phyloP scores from a whole-genome alignment of 2,797 vertebrate genomes.

The Cryptoblepharus egeriae region DNA sequence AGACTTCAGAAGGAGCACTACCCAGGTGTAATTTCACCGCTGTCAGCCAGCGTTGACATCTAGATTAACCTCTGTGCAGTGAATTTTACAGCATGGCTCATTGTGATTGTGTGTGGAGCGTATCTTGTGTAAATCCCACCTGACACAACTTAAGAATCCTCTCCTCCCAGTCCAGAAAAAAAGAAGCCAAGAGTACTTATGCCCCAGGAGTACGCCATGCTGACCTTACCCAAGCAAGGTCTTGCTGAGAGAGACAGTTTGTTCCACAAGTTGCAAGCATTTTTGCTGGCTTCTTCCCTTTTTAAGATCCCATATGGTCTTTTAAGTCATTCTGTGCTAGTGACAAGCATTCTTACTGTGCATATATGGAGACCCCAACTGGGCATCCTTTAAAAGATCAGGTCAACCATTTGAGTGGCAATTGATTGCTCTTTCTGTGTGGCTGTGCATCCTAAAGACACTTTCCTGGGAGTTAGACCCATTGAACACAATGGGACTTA shows the following conservation, averaged over 20 bases:
- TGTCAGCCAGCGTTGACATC: slow-evolving; percentile 88
- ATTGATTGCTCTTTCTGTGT: slow-evolving; percentile 43
- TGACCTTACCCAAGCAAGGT: slow-evolving; percentile 57
- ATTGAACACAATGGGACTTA: no score
- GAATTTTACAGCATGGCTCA: slow-evolving; percentile 82
- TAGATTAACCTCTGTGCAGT: slow-evolving; percentile 90
- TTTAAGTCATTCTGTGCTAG: slow-evolving; percentile 44
- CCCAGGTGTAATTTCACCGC: slow-evolving; percentile 83
- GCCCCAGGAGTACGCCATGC: slow-evolving; percentile 15
- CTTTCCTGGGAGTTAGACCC: no score
- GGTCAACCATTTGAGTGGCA: slow-evolving; percentile 27
- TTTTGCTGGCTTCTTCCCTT: neutral
- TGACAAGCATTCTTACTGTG: slow-evolving; percentile 36
- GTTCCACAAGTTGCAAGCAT: slow-evolving; percentile 42
- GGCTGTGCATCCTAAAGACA: slow-evolving; percentile 26
- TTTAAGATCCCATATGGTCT: slow-evolving; percentile 42
- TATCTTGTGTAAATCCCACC: slow-evolving; percentile 67
- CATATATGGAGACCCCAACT: slow-evolving; percentile 23
- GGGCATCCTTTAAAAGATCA: slow-evolving; percentile 43
- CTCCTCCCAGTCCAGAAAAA: slow-evolving; percentile 45
- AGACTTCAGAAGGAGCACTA: slow-evolving; percentile 83
- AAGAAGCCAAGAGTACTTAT: slow-evolving; percentile 10
- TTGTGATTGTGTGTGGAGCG: slow-evolving; percentile 78
- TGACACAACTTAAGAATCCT: slow-evolving; percentile 53
- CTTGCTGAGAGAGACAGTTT: slow-evolving; percentile 60